Conservation (phyloP, 2,113 vertebrate genomes). For the Pogona vitticeps region DNA sequence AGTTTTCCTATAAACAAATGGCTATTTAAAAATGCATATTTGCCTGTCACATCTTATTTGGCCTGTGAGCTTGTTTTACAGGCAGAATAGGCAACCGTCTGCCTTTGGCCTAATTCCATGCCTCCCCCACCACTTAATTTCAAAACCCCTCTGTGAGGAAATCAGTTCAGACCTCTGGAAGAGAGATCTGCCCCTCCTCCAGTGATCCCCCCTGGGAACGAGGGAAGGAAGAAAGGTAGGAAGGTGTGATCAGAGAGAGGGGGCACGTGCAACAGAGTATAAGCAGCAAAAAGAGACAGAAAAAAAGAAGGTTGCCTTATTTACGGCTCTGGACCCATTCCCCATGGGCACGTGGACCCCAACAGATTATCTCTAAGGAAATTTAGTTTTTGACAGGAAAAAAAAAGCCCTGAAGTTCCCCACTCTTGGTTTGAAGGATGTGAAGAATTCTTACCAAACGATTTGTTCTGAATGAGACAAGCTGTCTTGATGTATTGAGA, state of each 20-base stretch:
- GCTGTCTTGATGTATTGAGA: no score
- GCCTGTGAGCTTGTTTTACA: background rate
- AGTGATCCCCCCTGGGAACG: background rate
- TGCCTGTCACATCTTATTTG: background rate
- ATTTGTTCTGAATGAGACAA: no score
- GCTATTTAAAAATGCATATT: background rate
- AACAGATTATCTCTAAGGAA: background rate
- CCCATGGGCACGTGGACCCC: no score
- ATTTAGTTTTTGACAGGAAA: background rate
- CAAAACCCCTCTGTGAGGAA: background rate
- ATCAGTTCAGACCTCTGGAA: background rate
- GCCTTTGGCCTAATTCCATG: no score
- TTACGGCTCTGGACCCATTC: no score
- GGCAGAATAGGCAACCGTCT: background rate
- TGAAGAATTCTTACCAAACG: no score
- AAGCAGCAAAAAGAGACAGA: no score
- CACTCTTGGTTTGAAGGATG: no score
- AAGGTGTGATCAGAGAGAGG: no score
- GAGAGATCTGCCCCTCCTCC: background rate
- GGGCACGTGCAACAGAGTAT: no score
- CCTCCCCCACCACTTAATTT: background rate
- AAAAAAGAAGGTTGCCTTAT: no score
- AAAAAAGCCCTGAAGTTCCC: background rate
- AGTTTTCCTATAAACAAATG: background rate
- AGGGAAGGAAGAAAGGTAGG: background rate